phyloP scores from a whole-genome alignment of 1,140 invertebrate genomes.

The Brachionus paranguensis region DNA sequence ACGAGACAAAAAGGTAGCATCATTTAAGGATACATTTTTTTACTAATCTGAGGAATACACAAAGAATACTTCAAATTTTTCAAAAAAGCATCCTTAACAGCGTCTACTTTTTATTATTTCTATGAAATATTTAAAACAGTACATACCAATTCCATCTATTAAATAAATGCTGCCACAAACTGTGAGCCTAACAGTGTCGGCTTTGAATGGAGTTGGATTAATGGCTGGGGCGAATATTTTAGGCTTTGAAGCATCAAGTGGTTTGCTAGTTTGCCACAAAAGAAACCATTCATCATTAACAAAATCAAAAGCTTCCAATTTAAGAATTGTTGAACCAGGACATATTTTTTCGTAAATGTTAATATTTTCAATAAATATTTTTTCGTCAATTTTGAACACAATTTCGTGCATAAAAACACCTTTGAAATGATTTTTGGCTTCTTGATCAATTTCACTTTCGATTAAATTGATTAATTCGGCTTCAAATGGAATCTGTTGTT shows the following conservation, averaged over 20 bases:
- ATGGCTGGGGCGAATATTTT: not conserved
- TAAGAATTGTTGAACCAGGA: not conserved
- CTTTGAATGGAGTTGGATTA: not conserved
- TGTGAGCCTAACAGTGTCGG: not conserved
- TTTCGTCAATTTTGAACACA: constrained; percentile 27
- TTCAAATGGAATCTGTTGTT: not conserved
- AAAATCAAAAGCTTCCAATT: constrained; percentile 14
- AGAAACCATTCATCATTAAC: not conserved
- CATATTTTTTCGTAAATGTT: constrained; percentile 24
- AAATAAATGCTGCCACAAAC: not conserved
- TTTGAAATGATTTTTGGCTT: not conserved
- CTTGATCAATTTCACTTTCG: not conserved
- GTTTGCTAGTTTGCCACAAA: not conserved
- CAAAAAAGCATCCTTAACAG: too few relatives aligned
- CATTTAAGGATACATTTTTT: too few relatives aligned
- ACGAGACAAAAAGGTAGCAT: too few relatives aligned
- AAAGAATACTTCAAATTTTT: too few relatives aligned
- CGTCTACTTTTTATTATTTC: too few relatives aligned
- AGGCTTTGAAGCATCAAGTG: not conserved
- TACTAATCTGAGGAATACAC: too few relatives aligned
- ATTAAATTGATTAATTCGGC: not conserved
- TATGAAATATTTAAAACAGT: too few relatives aligned
- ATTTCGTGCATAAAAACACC: constrained; percentile 6
- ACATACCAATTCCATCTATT: constrained; percentile 21
- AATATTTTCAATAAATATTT: constrained; percentile 18